Conservation (phyloP, 2,888 invertebrate species). For the Sphaerophoria taeniata region DNA sequence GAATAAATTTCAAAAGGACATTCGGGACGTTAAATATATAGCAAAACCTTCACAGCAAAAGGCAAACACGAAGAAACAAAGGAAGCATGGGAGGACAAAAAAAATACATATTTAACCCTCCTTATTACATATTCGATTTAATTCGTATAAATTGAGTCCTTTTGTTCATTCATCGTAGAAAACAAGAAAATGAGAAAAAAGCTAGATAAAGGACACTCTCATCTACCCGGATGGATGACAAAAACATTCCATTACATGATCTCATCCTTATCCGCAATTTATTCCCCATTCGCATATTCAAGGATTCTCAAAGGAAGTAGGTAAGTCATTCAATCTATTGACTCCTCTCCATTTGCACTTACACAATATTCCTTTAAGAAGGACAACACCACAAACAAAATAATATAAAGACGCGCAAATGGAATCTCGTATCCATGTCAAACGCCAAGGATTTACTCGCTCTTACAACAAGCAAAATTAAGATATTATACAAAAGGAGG, state of each 20-base stretch:
- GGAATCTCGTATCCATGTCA: conserved; percentile 66
- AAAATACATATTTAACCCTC: conserved; percentile 61
- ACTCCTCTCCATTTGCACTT: conserved; percentile 65
- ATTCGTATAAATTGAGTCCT: conserved; percentile 72
- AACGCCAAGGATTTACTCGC: conserved; percentile 49
- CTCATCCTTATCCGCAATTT: conserved; percentile 56
- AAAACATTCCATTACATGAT: conserved; percentile 73
- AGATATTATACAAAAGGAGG: not conserved
- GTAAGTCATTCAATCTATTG: conserved; percentile 65
- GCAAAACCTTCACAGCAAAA: not conserved
- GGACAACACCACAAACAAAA: conserved; percentile 37
- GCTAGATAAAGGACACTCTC: conserved; percentile 47
- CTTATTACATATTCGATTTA: conserved; percentile 71
- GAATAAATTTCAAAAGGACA: conserved; percentile 68
- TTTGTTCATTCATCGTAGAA: conserved; percentile 56
- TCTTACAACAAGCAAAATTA: conserved; percentile 13
- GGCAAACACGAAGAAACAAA: not conserved
- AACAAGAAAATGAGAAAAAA: conserved; percentile 6
- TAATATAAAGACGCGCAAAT: conserved; percentile 40
- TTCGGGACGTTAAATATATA: not conserved
- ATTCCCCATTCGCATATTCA: conserved; percentile 44
- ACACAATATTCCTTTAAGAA: conserved; percentile 32
- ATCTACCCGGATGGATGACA: conserved; percentile 59
- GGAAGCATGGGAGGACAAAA: conserved; percentile 2
- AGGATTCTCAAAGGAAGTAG: conserved; percentile 66